Evolutionary conservation across 2,797 vertebrate genomes (phyloP).

Genomic region (Melanogrammus aeglefinus): DNA sequence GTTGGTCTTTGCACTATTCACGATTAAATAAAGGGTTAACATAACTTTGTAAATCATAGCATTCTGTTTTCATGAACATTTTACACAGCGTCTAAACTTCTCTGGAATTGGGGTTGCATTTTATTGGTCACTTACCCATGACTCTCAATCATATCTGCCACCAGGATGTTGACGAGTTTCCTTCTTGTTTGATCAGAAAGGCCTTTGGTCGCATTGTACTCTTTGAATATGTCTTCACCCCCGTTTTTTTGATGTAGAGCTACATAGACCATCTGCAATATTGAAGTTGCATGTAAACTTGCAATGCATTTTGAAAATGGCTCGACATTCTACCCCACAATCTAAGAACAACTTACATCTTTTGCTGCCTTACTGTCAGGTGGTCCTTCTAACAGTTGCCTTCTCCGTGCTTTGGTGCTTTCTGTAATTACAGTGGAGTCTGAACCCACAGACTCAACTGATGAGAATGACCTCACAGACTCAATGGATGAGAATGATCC

Average conservation of each 20-base stretch:
- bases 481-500: slow-evolving; percentile 13
- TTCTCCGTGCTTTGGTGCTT: slow-evolving; percentile 15
- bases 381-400: slow-evolving; percentile 19
- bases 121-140: slow-evolving; percentile 21
- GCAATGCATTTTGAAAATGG: neutral
- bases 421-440: slow-evolving; percentile 14
- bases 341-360: slow-evolving; percentile 17
- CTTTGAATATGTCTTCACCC: slow-evolving; percentile 16
- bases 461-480: slow-evolving; percentile 6
- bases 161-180: slow-evolving; percentile 28
- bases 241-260: slow-evolving; percentile 19
- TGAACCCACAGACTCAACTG: neutral
- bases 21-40: too few species aligned
- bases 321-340: slow-evolving; percentile 3
- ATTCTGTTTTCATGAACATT: too few species aligned
- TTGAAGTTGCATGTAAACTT: slow-evolving; percentile 7
- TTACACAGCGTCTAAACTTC: too few species aligned
- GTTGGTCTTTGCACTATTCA: too few species aligned
- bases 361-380: slow-evolving; percentile 24
- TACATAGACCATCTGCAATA: neutral
- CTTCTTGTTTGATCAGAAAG: slow-evolving; percentile 21
- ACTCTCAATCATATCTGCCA: slow-evolving; percentile 30
- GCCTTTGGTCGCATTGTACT: slow-evolving; percentile 14
- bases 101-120: too few species aligned
- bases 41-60: too few species aligned